Evolutionary conservation across 2,888 invertebrate genomes (phyloP).

Genomic region (Calliphora vomitoria): DNA sequence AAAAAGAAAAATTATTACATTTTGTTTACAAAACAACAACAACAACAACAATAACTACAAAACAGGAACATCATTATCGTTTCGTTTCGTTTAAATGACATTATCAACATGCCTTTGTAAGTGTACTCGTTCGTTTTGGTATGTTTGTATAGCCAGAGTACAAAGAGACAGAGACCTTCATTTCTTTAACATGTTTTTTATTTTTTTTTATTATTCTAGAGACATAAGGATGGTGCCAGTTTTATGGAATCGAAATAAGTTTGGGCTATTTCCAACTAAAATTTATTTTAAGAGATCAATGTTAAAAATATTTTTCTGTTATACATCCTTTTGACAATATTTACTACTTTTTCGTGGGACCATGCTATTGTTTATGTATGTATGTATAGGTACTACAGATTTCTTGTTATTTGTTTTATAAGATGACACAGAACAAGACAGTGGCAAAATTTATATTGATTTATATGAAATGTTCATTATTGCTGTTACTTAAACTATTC

Average conservation of each 20-base stretch:
- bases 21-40: constrained; percentile 8
- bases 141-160: not conserved
- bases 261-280: too few species aligned
- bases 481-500: not conserved
- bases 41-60: not conserved
- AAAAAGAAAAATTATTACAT: constrained; percentile 15
- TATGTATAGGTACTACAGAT: not conserved
- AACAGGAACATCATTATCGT: constrained; percentile 30
- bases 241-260: too few species aligned
- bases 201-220: constrained; percentile 3
- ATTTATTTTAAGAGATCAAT: too few species aligned
- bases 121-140: not conserved
- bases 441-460: constrained; percentile 20
- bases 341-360: not conserved
- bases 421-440: constrained; percentile 21
- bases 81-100: constrained; percentile 8
- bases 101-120: constrained; percentile 6
- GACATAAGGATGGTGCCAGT: too few species aligned
- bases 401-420: not conserved
- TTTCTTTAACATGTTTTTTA: not conserved
- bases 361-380: too few species aligned
- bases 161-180: constrained; percentile 12
- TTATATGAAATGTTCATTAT: not conserved
- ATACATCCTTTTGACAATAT: not conserved
- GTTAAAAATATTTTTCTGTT: too few species aligned